Percentiles rank a stretch among this genome's conserved stretches.
Evolutionary conservation across 2,888 invertebrate genomes (phyloP).

Genomic region (Trissolcus brochymenae): DNA sequence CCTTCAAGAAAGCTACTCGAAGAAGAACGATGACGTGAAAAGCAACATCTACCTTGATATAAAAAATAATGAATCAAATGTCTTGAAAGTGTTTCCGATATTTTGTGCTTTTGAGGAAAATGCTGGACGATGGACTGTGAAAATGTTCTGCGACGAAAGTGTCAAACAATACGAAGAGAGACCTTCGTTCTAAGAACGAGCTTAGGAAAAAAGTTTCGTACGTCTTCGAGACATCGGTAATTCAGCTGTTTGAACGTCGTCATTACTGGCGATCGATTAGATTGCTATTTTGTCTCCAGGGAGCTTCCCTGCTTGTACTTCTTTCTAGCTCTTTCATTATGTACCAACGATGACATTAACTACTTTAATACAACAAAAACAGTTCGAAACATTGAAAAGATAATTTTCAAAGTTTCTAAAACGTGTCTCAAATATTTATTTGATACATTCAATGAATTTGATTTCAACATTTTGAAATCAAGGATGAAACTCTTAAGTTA

Average conservation of each 20-base stretch:
- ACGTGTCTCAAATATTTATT: too few relatives aligned
- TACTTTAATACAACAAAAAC: background rate
- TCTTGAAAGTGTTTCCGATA: constrained; percentile 25
- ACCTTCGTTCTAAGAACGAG: background rate
- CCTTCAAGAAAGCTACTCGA: constrained; percentile 6
- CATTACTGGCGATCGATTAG: constrained; percentile 27
- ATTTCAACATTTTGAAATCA: too few relatives aligned
- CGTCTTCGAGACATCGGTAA: constrained; percentile 10
- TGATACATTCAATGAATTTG: too few relatives aligned
- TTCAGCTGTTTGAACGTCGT: constrained; percentile 16
- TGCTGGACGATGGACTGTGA: constrained; percentile 23
- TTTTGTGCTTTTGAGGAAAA: constrained; percentile 20
- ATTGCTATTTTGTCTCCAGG: constrained; percentile 12
- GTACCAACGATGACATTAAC: background rate
- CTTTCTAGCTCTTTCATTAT: too few relatives aligned
- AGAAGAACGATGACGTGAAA: constrained; percentile 8
- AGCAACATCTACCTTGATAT: constrained; percentile 15
- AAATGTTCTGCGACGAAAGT: constrained; percentile 30
- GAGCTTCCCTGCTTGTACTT: background rate
- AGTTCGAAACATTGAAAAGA: too few relatives aligned
- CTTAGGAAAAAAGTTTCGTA: constrained; percentile 2
- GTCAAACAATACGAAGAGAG: constrained; percentile 17
- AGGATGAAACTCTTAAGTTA: too few relatives aligned
- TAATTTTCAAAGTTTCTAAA: too few relatives aligned
- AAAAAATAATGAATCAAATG: constrained; percentile 25